Evolutionary conservation across 2,797 vertebrate species (phyloP).

Genomic region (Bovichtus variegatus): DNA sequence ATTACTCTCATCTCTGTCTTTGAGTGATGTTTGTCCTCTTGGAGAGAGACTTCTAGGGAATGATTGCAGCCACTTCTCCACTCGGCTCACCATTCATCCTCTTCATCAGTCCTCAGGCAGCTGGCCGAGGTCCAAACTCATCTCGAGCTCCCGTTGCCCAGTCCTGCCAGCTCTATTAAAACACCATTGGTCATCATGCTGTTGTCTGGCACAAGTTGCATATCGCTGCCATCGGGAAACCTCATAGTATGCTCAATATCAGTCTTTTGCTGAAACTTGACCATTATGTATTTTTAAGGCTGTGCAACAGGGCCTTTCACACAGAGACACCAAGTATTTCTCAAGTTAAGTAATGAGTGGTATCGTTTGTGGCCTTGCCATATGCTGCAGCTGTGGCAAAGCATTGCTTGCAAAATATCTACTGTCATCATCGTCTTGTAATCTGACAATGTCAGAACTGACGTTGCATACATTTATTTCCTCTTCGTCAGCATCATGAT

Average conservation of each 20-base stretch:
- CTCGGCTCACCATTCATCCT: conserved; percentile 65
- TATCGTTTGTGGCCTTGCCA: neutral
- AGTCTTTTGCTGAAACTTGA: neutral
- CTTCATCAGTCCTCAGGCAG: conserved; percentile 57
- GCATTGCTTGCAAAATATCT: neutral
- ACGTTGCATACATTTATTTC: neutral
- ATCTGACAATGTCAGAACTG: neutral
- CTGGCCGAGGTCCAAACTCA: conserved; percentile 64
- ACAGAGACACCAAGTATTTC: neutral
- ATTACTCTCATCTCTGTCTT: conserved; percentile 47
- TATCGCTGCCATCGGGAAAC: conserved; percentile 26
- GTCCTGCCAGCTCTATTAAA: conserved; percentile 71
- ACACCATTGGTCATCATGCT: conserved; percentile 65
- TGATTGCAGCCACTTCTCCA: conserved; percentile 69
- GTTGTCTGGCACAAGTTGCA: conserved; percentile 63
- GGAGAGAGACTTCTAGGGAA: conserved; percentile 60
- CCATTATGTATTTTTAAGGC: neutral
- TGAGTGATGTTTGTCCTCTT: conserved; percentile 67
- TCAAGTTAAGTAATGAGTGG: neutral
- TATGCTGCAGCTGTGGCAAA: too few species aligned
- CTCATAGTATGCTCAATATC: conserved; percentile 13
- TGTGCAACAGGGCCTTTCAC: neutral
- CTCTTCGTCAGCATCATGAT: neutral
- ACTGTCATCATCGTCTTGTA: neutral
- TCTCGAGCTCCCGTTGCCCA: conserved; percentile 53